Evolutionary conservation across 2,888 invertebrate genomes (phyloP).

Genomic region (Euclidia mi): DNA sequence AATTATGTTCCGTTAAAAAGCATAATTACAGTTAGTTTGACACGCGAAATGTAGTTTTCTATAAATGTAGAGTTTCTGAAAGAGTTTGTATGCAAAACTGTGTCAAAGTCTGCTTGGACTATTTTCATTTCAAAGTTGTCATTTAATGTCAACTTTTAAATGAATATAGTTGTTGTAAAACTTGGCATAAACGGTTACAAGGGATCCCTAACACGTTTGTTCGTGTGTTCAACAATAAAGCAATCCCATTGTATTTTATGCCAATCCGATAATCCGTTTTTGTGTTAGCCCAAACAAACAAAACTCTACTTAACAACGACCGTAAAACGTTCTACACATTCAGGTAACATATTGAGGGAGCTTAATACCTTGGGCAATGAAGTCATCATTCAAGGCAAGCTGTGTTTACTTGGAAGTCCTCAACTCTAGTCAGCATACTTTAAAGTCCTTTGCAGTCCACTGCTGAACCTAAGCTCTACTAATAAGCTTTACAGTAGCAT

Average conservation of each 20-base stretch:
- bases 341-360: background rate
- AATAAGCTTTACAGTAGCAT: no score
- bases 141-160: constrained; percentile 17
- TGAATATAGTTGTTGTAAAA: constrained; percentile 17
- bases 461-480: no score
- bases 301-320: constrained; percentile 9
- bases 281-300: constrained; percentile 16
- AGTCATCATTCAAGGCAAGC: no score
- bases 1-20: no score
- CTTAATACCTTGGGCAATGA: no score
- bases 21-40: no score
- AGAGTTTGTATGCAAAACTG: constrained; percentile 24
- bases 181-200: constrained; percentile 9
- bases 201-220: background rate
- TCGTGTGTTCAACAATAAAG: constrained; percentile 3
- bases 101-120: constrained; percentile 17
- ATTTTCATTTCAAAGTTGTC: constrained; percentile 7
- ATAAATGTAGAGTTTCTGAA: constrained; percentile 9
- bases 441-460: no score
- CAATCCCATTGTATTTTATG: constrained; percentile 11
- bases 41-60: no score
- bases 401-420: no score
- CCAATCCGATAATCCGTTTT: constrained; percentile 12
- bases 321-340: constrained; percentile 11
- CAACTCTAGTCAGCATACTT: no score